phyloP scores from a whole-genome alignment of 2,888 invertebrate species.

The Resseliella maxima region DNA sequence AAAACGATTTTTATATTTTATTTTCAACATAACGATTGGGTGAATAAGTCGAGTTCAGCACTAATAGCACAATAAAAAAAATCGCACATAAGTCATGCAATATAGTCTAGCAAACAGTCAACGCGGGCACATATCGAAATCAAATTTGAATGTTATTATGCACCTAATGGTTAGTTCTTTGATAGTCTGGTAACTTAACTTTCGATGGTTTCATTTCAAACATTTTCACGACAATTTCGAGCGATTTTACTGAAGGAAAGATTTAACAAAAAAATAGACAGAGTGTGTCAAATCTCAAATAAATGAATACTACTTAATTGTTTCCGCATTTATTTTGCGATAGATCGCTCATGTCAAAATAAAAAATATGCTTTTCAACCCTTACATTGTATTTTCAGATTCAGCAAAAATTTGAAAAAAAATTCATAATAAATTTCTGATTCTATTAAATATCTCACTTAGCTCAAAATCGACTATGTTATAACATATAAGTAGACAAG shows the following conservation, averaged over 20 bases:
- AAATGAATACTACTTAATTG: constrained; percentile 15
- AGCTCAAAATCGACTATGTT: no score
- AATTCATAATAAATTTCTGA: neutral
- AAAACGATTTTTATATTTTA: no score
- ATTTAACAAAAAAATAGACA: neutral
- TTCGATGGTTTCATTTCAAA: neutral
- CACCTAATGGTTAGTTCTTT: neutral
- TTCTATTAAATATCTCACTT: no score
- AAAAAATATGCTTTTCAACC: neutral
- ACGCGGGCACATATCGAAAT: neutral
- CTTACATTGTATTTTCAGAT: no score
- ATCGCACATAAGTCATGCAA: constrained; percentile 15
- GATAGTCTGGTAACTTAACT: constrained; percentile 18
- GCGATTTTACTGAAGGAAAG: neutral
- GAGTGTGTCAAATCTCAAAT: neutral
- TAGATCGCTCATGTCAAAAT: neutral
- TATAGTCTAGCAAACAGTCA: constrained; percentile 4
- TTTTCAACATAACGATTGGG: no score
- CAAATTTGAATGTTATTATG: neutral
- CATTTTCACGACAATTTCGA: constrained; percentile 24
- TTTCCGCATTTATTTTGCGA: neutral
- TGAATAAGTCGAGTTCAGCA: neutral
- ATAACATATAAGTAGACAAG: no score
- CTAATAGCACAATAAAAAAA: neutral
- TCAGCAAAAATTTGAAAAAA: neutral